These are phyloP conservation scores for Bos javanicus DNA, from an alignment of 2,113 vertebrate species.

Conservation along the genomic window DNA sequence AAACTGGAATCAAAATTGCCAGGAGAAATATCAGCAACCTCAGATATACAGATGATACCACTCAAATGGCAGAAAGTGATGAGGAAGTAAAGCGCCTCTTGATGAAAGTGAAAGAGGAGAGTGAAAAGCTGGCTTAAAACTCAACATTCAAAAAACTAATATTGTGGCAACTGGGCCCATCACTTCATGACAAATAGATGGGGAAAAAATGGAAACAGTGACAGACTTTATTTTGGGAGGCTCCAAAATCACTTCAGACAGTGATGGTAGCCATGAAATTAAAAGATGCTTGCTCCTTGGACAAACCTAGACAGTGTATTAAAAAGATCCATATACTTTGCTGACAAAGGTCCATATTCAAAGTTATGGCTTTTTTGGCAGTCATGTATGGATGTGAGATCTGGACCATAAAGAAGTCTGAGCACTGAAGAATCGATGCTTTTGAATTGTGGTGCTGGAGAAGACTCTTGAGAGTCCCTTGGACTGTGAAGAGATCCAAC, in stretches of 20 bases:
- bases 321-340: neutral
- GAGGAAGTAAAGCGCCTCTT: neutral
- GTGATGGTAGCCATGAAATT: neutral
- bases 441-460: neutral
- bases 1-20: neutral
- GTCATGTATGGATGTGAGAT: neutral
- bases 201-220: neutral
- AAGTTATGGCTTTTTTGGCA: neutral
- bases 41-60: neutral
- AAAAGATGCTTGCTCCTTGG: neutral
- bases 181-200: neutral
- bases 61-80: neutral
- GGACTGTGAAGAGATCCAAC: neutral
- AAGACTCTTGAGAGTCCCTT: neutral
- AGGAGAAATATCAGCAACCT: neutral
- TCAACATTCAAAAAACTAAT: neutral
- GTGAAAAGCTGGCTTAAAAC: neutral
- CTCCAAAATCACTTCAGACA: neutral
- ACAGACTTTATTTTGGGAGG: neutral
- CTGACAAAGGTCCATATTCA: neutral
- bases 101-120: neutral
- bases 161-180: neutral
- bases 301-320: neutral
- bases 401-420: neutral
- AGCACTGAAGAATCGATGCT: neutral